Evolutionary conservation across 2,888 invertebrate species (phyloP), one percentile per base, ranked within the genome.

Genomic region (Oasisia sp.): DNA sequence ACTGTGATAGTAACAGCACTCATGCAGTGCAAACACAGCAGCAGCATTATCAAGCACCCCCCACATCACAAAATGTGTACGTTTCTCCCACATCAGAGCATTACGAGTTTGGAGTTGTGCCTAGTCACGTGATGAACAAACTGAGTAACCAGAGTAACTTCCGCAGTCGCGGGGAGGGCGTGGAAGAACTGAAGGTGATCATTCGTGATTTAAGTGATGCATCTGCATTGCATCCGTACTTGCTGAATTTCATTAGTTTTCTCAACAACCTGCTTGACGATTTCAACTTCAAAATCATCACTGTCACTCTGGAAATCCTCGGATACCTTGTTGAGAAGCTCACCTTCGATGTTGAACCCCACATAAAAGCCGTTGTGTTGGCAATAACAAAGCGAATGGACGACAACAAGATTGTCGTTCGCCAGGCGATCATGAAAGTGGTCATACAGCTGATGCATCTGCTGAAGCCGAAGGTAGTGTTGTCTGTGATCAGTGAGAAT

Each of bases 161-260:
- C 96, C 96, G 97, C 92, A 96, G 96, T 4, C 96, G 97, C 92
- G 97, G 97, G 38, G 97, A 97, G 92, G 97, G 97, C 19, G 96
- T 97, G 92, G 97, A 97, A 94, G 97, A 97, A 94, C 96, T 97
- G 91, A 97, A 97, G 93, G 96, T 96, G 32, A 96, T 97, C 58
- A 95, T 98, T 58, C 93, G 94, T 91, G 94, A 92, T 9, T 12
- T 27, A 32, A 38, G 94, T 74, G 74, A 74, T 89, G 93, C 94
- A 89, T 93, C 93, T 27, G 94, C 96, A 91, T 96, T 97, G 91
- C 97, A 97, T 94, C 97, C 97, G 3, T 97, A 97, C 95, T 96
- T 98, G 94, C 97, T 97, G 94, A 97, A 97, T 50, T 97, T 98
- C 93, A 96, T 98, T 92, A 97, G 97, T 94, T 97, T 97, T 50